These are phyloP conservation scores for Periophthalmodon schlosseri DNA, from an alignment of 2,113 vertebrate species.

Conservation along the genomic window DNA sequence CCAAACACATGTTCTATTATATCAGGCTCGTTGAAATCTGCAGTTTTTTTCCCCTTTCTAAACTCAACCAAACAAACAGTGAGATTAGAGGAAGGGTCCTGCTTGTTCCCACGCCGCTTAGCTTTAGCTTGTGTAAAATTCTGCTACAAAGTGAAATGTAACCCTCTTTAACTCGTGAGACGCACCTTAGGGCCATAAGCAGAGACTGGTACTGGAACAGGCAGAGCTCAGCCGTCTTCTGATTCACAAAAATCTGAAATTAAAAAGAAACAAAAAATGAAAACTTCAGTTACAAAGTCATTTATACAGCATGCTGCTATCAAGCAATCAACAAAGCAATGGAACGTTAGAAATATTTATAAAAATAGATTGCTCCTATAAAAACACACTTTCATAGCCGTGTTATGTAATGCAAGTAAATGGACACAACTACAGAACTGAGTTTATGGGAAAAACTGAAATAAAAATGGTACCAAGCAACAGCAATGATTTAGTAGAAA, in stretches of 20 bases:
- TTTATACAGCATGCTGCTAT: neutral
- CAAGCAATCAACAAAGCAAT: neutral
- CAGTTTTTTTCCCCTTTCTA: slow-evolving; percentile 13
- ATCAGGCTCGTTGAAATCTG: slow-evolving; percentile 5
- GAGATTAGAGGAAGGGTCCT: slow-evolving; percentile 36
- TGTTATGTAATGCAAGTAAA: neutral
- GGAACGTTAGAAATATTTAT: neutral
- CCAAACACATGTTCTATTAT: slow-evolving; percentile 1
- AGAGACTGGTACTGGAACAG: slow-evolving; percentile 32
- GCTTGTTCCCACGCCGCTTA: slow-evolving; percentile 56
- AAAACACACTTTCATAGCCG: neutral
- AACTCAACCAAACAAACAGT: slow-evolving; percentile 40
- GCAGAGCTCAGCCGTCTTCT: slow-evolving; percentile 27
- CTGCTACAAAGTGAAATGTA: slow-evolving; percentile 8
- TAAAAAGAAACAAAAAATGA: slow-evolving; percentile 25
- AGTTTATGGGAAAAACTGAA: neutral
- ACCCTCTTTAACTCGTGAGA: slow-evolving; percentile 27
- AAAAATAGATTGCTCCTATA: neutral
- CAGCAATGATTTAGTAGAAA: too few species aligned
- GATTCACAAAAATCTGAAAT: slow-evolving; percentile 58
- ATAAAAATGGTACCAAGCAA: neutral
- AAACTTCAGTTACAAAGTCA: slow-evolving; percentile 2
- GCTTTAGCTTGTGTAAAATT: slow-evolving; percentile 25
- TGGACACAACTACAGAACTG: neutral
- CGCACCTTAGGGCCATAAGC: slow-evolving; percentile 77